These are phyloP conservation scores for Octopus sinensis DNA, from an alignment of 1,140 invertebrate species.

Conservation along the genomic window DNA sequence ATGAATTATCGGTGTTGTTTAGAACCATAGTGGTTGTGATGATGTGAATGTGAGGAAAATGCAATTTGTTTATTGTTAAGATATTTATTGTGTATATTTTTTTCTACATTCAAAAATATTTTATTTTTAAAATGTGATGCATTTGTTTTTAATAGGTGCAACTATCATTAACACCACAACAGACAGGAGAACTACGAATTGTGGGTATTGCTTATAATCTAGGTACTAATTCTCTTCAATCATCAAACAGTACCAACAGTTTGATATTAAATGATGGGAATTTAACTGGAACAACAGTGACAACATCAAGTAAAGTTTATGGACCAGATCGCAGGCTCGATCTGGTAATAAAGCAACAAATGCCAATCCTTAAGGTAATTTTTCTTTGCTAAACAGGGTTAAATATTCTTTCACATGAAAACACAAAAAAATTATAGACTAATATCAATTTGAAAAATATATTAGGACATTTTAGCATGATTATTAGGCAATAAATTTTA, in stretches of 20 bases:
- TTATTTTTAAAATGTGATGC: not conserved
- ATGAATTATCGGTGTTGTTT: too few relatives aligned
- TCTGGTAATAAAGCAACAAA: constrained; percentile 54
- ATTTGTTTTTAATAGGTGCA: constrained; percentile 39
- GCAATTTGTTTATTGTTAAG: too few relatives aligned
- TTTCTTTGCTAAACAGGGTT: too few relatives aligned
- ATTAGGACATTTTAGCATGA: too few relatives aligned
- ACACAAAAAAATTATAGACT: too few relatives aligned
- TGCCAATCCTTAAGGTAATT: constrained; percentile 56
- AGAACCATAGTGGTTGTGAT: too few relatives aligned
- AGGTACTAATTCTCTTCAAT: constrained; percentile 39
- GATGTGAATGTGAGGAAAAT: too few relatives aligned
- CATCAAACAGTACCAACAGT: constrained; percentile 5
- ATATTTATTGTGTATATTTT: too few relatives aligned
- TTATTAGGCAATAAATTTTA: too few relatives aligned
- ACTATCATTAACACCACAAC: constrained; percentile 48
- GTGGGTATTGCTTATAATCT: constrained; percentile 56
- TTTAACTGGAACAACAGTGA: constrained; percentile 19
- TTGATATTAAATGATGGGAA: constrained; percentile 17
- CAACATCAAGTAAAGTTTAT: constrained; percentile 48
- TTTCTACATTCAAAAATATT: not conserved
- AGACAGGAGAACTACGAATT: constrained; percentile 53
- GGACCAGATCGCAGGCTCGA: constrained; percentile 58
- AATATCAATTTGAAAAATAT: too few relatives aligned
- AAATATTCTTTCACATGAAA: too few relatives aligned